Evolutionary conservation across 2,888 invertebrate species (phyloP).

Genomic region (Xylota segnis): DNA sequence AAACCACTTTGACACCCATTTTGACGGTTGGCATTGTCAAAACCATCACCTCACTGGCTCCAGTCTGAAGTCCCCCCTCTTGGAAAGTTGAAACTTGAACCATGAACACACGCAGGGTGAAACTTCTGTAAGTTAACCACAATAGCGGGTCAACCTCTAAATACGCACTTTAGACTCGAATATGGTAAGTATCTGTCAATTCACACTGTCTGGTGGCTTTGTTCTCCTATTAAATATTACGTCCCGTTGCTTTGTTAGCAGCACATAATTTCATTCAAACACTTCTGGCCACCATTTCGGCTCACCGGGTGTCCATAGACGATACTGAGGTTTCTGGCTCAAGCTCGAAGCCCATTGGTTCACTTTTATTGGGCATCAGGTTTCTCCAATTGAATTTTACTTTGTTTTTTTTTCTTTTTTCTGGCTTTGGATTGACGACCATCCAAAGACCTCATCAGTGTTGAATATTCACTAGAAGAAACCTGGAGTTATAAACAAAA

Average conservation of each 20-base stretch:
- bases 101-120: constrained; percentile 10
- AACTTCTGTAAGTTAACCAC: constrained; percentile 14
- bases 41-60: background rate
- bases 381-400: constrained; percentile 12
- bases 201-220: constrained; percentile 7
- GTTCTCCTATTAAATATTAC: constrained; percentile 20
- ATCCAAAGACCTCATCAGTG: constrained; percentile 3
- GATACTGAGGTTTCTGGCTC: background rate
- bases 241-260: constrained; percentile 42
- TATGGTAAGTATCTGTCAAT: constrained; percentile 25
- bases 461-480: constrained; percentile 6
- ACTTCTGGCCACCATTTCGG: constrained; percentile 17
- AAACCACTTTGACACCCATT: background rate
- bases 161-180: constrained; percentile 12
- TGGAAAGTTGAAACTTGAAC: constrained; percentile 4
- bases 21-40: background rate
- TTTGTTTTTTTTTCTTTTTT: no score
- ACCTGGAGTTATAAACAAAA: background rate
- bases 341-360: background rate
- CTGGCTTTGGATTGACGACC: background rate
- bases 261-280: constrained; percentile 35
- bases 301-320: background rate
- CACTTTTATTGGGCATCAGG: background rate
- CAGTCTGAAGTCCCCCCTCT: background rate
- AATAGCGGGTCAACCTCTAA: constrained; percentile 13